A percentile compares a stretch with the other conserved stretches of the same genome.
Conservation (phyloP, 2,113 vertebrate genomes). For the Thamnophis sirtalis region DNA sequence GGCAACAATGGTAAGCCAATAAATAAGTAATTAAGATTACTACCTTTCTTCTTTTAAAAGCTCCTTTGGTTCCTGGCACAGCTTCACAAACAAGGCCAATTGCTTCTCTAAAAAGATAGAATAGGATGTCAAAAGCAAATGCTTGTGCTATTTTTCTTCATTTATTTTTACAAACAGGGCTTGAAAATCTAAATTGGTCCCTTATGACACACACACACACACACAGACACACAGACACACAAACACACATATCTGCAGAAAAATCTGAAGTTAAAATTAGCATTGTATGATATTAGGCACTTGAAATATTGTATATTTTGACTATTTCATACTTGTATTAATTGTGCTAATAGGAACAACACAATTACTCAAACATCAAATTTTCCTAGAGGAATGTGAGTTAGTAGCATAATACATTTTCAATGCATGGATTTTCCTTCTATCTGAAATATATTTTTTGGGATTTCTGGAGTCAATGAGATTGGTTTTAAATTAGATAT, state of each 20-base stretch:
- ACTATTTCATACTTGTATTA: background rate
- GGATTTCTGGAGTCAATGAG: background rate
- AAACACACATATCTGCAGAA: too few species aligned
- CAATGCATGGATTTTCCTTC: background rate
- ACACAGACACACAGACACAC: too few species aligned
- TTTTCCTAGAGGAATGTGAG: background rate
- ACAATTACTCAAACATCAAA: background rate
- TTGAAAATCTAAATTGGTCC: background rate
- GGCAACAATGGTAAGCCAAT: background rate
- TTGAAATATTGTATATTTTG: background rate
- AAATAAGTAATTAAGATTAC: background rate
- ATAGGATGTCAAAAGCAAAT: constrained; percentile 43
- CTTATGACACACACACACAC: background rate
- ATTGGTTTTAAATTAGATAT: background rate
- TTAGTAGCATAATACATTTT: background rate
- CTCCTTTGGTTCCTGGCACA: constrained; percentile 89
- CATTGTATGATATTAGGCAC: background rate
- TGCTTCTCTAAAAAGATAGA: constrained; percentile 83
- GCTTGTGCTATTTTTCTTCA: constrained; percentile 22
- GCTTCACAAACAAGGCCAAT: constrained; percentile 95
- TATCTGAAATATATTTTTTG: background rate
- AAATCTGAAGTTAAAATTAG: background rate
- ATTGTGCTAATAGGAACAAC: background rate
- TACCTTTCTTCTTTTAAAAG: constrained; percentile 96
- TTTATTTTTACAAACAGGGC: constrained; percentile 7